These are phyloP conservation scores for Poecilia gillii DNA, from an alignment of 2,797 vertebrate genomes.

Conservation along the genomic window DNA sequence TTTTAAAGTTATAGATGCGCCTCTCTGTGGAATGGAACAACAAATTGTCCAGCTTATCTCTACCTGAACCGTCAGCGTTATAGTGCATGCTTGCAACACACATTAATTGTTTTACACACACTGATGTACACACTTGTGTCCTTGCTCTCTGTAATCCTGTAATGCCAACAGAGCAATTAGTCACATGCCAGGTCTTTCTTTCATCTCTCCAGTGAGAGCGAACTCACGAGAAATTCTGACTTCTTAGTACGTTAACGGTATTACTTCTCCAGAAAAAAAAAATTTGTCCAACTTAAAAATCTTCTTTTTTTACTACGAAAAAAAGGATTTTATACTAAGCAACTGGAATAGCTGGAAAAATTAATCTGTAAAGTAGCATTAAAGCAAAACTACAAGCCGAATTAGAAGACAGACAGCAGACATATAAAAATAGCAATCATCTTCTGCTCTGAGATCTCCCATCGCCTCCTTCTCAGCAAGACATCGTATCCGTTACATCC, in stretches of 20 bases:
- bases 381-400: conserved; percentile 17
- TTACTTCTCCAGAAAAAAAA: conserved; percentile 30
- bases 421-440: conserved; percentile 18
- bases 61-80: conserved; percentile 14
- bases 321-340: conserved; percentile 16
- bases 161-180: conserved; percentile 68
- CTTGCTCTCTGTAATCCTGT: conserved; percentile 59
- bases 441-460: conserved; percentile 9
- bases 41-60: conserved; percentile 37
- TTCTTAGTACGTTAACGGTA: conserved; percentile 43
- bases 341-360: conserved; percentile 26
- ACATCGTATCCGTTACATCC: conserved; percentile 42
- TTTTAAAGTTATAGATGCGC: conserved; percentile 23
- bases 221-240: conserved; percentile 57
- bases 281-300: not conserved
- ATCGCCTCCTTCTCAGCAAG: conserved; percentile 28
- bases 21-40: conserved; percentile 33
- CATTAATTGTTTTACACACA: conserved; percentile 31
- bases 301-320: no score
- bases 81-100: conserved; percentile 27
- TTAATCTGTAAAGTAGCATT: conserved; percentile 32
- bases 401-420: conserved; percentile 23
- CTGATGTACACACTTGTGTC: conserved; percentile 24
- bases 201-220: conserved; percentile 57
- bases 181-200: conserved; percentile 67